Conservation (phyloP, 2,113 vertebrate species). For the Peromyscus maniculatus region DNA sequence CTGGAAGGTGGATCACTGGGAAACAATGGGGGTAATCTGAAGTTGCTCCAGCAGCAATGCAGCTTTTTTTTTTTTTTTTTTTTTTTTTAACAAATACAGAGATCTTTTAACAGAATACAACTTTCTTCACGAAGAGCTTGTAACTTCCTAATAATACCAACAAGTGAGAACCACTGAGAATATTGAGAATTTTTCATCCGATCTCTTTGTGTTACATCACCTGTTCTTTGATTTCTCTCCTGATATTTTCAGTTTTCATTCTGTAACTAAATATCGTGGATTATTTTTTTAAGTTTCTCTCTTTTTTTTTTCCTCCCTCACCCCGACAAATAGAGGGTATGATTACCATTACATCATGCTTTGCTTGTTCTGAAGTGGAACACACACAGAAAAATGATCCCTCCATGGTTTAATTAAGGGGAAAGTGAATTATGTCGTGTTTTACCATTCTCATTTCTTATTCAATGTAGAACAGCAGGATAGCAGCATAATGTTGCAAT, state of each 20-base stretch:
- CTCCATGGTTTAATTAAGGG: conserved; percentile 81
- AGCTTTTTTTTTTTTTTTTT: neutral
- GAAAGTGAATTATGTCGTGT: conserved; percentile 83
- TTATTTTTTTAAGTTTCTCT: conserved; percentile 53
- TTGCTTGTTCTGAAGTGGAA: conserved; percentile 84
- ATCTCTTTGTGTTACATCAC: conserved; percentile 58
- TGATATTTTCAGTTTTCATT: conserved; percentile 67
- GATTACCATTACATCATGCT: conserved; percentile 79
- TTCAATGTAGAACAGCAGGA: conserved; percentile 91
- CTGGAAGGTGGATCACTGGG: conserved; percentile 53
- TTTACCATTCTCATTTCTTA: conserved; percentile 92
- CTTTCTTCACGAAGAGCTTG: conserved; percentile 35
- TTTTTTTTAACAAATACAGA: neutral
- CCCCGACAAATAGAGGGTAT: conserved; percentile 48
- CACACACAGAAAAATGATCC: conserved; percentile 79
- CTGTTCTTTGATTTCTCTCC: conserved; percentile 61
- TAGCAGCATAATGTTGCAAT: conserved; percentile 88
- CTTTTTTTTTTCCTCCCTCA: neutral
- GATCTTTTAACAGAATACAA: conserved; percentile 16
- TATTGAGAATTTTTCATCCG: conserved; percentile 60
- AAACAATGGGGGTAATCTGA: conserved; percentile 39
- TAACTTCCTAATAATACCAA: conserved; percentile 31
- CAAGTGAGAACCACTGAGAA: conserved; percentile 57
- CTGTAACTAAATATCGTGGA: conserved; percentile 69
- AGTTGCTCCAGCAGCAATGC: neutral